Evolutionary conservation across 2,113 vertebrate species (phyloP).

Genomic region (Labrus mixtus): DNA sequence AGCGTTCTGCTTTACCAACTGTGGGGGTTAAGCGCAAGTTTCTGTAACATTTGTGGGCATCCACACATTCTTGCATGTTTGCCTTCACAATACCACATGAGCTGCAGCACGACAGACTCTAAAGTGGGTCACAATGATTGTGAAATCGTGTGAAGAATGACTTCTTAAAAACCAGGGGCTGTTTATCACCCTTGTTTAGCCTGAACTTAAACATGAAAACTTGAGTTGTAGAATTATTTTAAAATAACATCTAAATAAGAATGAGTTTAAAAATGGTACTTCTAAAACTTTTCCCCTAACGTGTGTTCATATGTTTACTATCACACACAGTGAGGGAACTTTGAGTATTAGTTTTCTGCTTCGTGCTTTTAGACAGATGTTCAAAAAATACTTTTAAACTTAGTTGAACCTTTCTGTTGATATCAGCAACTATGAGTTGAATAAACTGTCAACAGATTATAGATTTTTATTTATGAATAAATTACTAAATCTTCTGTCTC

Average conservation of each 20-base stretch:
- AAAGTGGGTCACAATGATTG: not conserved
- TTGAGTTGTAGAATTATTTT: not conserved
- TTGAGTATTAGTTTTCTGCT: too few species aligned
- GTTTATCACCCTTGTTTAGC: not conserved
- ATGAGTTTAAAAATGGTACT: too few species aligned
- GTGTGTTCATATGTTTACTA: not conserved
- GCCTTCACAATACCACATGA: not conserved
- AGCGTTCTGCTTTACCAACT: not conserved
- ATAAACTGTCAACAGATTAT: too few species aligned
- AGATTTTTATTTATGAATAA: too few species aligned
- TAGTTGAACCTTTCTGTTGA: too few species aligned
- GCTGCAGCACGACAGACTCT: not conserved
- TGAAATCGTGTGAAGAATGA: not conserved
- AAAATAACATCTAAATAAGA: too few species aligned
- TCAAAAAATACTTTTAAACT: too few species aligned
- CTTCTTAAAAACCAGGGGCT: conserved; percentile 3
- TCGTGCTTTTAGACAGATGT: not conserved
- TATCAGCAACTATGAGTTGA: too few species aligned
- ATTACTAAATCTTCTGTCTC: too few species aligned
- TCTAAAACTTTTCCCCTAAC: too few species aligned
- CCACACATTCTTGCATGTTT: not conserved
- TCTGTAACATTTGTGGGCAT: conserved; percentile 16
- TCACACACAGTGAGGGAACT: not conserved
- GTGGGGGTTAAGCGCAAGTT: conserved; percentile 6
- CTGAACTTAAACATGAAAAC: not conserved